Conservation (phyloP, 2,888 invertebrate genomes). For the Lasioglossum morio region DNA sequence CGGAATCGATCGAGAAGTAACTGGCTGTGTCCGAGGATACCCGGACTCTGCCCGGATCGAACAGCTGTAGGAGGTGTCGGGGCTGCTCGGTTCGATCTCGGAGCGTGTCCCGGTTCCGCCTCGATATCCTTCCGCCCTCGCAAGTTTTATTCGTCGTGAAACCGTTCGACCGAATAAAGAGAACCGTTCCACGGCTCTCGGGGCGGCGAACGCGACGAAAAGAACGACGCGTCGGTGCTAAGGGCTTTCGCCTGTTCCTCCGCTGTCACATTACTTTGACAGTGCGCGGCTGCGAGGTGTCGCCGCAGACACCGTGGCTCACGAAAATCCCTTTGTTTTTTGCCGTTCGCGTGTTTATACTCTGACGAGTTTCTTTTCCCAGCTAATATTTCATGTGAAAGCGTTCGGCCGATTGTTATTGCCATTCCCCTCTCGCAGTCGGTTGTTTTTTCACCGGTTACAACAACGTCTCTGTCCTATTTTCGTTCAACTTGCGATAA, state of each 20-base stretch:
- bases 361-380: neutral
- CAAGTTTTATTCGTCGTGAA: constrained; percentile 34
- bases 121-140: constrained; percentile 25
- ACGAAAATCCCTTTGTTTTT: constrained; percentile 29
- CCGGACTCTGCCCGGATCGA: neutral
- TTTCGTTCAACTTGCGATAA: neutral
- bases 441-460: neutral
- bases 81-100: neutral
- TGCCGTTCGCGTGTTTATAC: constrained; percentile 13
- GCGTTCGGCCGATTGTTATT: neutral
- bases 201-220: constrained; percentile 22
- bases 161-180: constrained; percentile 41
- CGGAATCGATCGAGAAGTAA: neutral
- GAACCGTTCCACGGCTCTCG: constrained; percentile 31
- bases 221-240: constrained; percentile 35
- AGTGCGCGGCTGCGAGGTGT: constrained; percentile 70
- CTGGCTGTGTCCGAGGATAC: neutral
- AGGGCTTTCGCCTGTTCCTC: constrained; percentile 78
- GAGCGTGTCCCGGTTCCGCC: constrained; percentile 20
- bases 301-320: constrained; percentile 41
- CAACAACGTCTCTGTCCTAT: accelerated
- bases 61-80: neutral
- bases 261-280: constrained; percentile 80
- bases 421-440: neutral
- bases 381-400: neutral